These are phyloP conservation scores for human DNA, from an alignment of 2,113 vertebrate species.

Conservation along the genomic window DNA sequence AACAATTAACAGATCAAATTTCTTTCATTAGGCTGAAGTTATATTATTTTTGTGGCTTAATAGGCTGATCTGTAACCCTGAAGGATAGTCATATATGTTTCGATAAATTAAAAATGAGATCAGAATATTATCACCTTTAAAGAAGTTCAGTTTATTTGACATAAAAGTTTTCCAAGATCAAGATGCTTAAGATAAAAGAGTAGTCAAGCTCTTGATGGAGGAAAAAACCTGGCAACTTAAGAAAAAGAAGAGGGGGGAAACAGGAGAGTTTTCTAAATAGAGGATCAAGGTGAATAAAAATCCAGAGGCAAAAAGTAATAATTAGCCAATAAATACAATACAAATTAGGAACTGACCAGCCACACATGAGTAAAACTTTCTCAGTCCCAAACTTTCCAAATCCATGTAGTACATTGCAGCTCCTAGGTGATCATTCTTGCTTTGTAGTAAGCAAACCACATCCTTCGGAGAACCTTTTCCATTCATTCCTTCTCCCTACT, in stretches of 20 bases:
- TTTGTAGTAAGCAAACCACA: neutral
- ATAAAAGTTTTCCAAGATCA: neutral
- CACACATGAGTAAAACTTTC: neutral
- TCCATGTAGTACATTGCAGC: neutral
- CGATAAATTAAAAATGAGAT: neutral
- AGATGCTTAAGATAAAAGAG: neutral
- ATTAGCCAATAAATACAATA: neutral
- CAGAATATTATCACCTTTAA: neutral
- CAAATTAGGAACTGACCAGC: neutral
- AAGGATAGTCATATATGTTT: neutral
- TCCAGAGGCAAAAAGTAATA: neutral
- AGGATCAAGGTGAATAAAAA: neutral
- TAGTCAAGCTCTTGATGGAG: neutral
- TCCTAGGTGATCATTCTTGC: neutral
- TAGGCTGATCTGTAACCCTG: neutral
- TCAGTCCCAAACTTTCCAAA: neutral
- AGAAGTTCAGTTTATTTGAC: slow-evolving; percentile 3
- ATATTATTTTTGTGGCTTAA: neutral
- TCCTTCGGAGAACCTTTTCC: neutral
- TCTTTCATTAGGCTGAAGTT: neutral
- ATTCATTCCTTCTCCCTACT: neutral
- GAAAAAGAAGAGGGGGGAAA: neutral
- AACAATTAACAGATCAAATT: neutral
- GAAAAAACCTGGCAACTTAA: neutral
- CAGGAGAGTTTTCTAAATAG: neutral